Conservation (phyloP, 1,140 invertebrate species). For the Dolichoris vasculosae region DNA sequence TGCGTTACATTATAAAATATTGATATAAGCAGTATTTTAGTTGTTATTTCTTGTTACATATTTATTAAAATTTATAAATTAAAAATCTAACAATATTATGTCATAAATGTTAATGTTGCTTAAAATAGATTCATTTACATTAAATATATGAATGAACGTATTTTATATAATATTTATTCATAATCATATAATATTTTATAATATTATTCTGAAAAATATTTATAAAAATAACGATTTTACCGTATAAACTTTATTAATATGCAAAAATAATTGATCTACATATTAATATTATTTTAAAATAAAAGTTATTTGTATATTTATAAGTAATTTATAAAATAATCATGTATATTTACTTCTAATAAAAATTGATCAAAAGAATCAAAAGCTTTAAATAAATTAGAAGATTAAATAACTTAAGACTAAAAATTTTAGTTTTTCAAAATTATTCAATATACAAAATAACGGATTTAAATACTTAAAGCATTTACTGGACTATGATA, state of each 20-base stretch:
- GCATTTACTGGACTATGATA: constrained; percentile 43
- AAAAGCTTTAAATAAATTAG: background rate
- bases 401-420: background rate
- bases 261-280: too few relatives aligned
- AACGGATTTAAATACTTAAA: constrained; percentile 14
- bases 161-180: too few relatives aligned
- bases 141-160: too few relatives aligned
- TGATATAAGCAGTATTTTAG: background rate
- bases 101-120: too few relatives aligned
- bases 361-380: background rate
- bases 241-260: too few relatives aligned
- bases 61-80: too few relatives aligned
- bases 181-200: too few relatives aligned
- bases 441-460: background rate
- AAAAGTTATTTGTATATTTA: background rate
- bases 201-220: too few relatives aligned
- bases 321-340: background rate
- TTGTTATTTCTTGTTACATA: background rate
- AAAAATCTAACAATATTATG: too few relatives aligned
- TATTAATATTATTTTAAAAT: too few relatives aligned
- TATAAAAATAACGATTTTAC: too few relatives aligned
- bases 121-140: too few relatives aligned
- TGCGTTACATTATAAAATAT: constrained; percentile 24
- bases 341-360: background rate
- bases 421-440: background rate